Evolutionary conservation across 2,888 invertebrate genomes (phyloP).

Genomic region (Gandaritis pyraliata): DNA sequence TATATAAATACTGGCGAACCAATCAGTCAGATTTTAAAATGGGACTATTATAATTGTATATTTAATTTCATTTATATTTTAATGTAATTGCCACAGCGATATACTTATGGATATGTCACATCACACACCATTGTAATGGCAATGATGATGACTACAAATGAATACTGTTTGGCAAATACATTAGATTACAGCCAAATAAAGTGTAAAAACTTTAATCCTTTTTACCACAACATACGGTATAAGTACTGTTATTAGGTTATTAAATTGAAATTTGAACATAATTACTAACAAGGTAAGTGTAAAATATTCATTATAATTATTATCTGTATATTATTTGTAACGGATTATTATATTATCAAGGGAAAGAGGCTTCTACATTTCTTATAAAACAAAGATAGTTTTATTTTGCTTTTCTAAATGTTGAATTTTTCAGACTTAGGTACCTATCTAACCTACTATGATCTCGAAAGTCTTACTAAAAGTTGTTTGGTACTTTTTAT

Average conservation of each 20-base stretch:
- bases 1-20: conserved; percentile 6
- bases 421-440: neutral
- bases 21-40: neutral
- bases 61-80: neutral
- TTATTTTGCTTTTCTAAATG: conserved; percentile 1
- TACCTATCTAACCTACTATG: conserved; percentile 4
- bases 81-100: neutral
- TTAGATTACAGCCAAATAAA: neutral
- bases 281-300: conserved; percentile 40
- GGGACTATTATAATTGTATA: conserved; percentile 12
- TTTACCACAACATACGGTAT: neutral
- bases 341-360: conserved; percentile 12
- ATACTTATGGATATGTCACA: no score
- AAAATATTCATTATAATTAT: conserved; percentile 29
- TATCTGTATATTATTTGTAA: conserved; percentile 38
- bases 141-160: neutral
- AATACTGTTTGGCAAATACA: neutral
- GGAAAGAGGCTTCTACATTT: conserved; percentile 45
- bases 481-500: neutral
- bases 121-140: neutral
- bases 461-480: conserved; percentile 16
- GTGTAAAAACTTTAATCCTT: neutral
- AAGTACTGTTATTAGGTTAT: no score
- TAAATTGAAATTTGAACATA: conserved; percentile 23
- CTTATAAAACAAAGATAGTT: conserved; percentile 1